Base-by-base conservation (phyloP, 2,888 invertebrate species). In the Lithophane ornitopus region DNA sequence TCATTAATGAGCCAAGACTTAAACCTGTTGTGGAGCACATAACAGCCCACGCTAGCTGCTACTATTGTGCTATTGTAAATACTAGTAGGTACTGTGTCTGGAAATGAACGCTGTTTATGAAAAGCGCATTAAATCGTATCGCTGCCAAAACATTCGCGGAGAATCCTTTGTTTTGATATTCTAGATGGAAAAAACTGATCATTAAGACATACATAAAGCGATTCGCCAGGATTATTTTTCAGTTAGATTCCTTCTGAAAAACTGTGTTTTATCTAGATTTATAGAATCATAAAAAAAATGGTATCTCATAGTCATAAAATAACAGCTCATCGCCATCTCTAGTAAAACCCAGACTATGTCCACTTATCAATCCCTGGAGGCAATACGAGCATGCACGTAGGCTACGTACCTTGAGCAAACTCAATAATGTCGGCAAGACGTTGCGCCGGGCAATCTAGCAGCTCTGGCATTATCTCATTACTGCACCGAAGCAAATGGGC, bases 391-490 rank as follows among this genome's bases (percentile, higher is more conserved):
- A 39, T 72, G 12, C 41, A 72, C n/a, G 19, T 46, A 54, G 28
- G 9, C 14, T n/a, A n/a, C 14, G 34, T 74, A 52, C 16, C 28
- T 41, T 39, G 54, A 11, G 41, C 22, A 56, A 65, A 85, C 58
- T 62, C 65, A 81, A 81, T 71, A 26, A 66, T 22, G 68, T 22
- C 41, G n/a, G 34, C 39, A 46, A 58, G 66, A 28, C 63, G 68
- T 34, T 66, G 54, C 67, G 11, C 46, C 6, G 34, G n/a, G 61
- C 65, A 75, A 71, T 71, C 70, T 62, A 76, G 70, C 19, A 67
- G 44, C 62, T 66, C 54, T 28, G 19, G 22, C 28, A 85, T 82
- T 77, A 85, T 61, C 26, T 68, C 56, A 77, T 85, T 77, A 73
- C n/a, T 9, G 58, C 68, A 34, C 46, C 12, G 34, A 61, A 58